These are phyloP conservation scores for Standfussiana lucernea DNA, from an alignment of 2,888 invertebrate species.

Conservation along the genomic window DNA sequence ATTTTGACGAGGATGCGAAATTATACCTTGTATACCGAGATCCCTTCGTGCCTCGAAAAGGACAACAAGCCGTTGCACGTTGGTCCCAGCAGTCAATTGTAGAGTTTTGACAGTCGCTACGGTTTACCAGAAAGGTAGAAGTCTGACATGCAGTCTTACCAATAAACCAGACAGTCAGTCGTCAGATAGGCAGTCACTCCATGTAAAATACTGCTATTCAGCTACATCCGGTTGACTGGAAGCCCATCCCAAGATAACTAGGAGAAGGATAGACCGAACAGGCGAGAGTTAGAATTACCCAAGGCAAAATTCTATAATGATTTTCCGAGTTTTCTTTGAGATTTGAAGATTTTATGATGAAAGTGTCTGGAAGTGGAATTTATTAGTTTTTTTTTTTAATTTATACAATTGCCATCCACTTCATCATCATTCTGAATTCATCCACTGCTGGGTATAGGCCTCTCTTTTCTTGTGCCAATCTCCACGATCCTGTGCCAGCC, in stretches of 20 bases:
- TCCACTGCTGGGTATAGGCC: too few species aligned
- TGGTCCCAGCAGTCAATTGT: not conserved
- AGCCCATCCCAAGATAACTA: not conserved
- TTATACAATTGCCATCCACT: too few species aligned
- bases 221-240: not conserved
- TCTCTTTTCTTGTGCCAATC: too few species aligned
- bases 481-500: too few species aligned
- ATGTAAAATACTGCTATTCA: not conserved
- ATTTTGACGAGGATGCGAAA: too few species aligned
- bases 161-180: too few species aligned
- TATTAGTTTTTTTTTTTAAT: not conserved
- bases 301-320: not conserved
- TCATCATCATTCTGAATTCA: too few species aligned
- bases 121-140: not conserved
- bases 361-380: not conserved
- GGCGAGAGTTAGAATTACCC: too few species aligned
- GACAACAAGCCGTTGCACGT: too few species aligned
- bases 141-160: too few species aligned
- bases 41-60: not conserved
- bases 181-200: not conserved
- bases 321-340: not conserved
- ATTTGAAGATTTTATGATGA: not conserved
- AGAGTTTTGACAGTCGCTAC: not conserved
- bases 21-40: too few species aligned
- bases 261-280: not conserved